Evolutionary conservation across 2,888 invertebrate species (phyloP).

Genomic region (Neuroscelio doddi): DNA sequence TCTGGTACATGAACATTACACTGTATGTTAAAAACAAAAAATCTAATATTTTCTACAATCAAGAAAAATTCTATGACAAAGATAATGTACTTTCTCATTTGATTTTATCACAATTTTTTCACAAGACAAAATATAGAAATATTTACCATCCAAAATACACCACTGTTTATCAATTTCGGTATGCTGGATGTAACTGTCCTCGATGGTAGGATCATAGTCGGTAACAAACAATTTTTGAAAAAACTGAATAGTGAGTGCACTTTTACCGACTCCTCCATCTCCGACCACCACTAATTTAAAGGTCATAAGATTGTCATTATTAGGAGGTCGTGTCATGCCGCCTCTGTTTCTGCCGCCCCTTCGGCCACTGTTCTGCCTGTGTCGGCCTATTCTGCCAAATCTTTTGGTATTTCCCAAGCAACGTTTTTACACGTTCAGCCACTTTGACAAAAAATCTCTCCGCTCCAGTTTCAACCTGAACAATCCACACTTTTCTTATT

Average conservation of each 20-base stretch:
- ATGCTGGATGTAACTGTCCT: slow-evolving; percentile 95
- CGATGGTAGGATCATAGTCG: slow-evolving; percentile 96
- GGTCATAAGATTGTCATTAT: slow-evolving; percentile 80
- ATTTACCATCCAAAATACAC: slow-evolving; percentile 90
- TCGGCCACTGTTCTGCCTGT: slow-evolving; percentile 59
- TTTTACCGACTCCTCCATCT: slow-evolving; percentile 96
- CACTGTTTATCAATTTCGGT: slow-evolving; percentile 94
- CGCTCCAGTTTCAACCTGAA: too few species aligned
- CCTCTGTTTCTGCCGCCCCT: slow-evolving; percentile 62
- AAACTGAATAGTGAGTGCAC: slow-evolving; percentile 96
- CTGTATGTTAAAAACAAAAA: too few species aligned
- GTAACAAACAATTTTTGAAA: slow-evolving; percentile 96
- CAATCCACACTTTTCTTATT: too few species aligned
- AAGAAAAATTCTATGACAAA: too few species aligned
- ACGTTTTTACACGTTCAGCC: background rate
- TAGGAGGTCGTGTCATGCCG: slow-evolving; percentile 80
- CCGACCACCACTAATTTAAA: slow-evolving; percentile 95
- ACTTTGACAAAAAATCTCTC: too few species aligned
- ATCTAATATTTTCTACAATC: too few species aligned
- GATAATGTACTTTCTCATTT: too few species aligned
- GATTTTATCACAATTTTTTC: too few species aligned
- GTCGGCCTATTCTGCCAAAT: slow-evolving; percentile 64
- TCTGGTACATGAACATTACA: too few species aligned
- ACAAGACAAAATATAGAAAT: too few species aligned
- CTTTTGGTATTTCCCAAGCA: background rate